Conservation (phyloP, 2,113 vertebrate species). For the Poeciliopsis occidentalis region DNA sequence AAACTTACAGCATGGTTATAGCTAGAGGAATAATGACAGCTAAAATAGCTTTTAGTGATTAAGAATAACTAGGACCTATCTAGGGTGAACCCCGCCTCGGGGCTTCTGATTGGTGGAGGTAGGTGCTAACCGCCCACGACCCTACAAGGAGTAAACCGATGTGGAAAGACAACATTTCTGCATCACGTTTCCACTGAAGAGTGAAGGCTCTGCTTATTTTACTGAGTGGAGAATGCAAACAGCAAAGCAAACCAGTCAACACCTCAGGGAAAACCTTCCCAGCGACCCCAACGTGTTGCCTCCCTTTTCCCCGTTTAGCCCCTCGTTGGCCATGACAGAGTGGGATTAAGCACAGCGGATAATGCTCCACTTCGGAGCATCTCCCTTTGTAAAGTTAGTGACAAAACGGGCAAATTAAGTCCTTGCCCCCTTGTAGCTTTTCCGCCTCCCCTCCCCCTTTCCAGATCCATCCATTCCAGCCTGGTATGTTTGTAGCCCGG, state of each 20-base stretch:
- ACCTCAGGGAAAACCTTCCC: constrained; percentile 42
- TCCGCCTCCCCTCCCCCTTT: constrained; percentile 13
- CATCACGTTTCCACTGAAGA: not conserved
- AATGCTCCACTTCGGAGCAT: constrained; percentile 60
- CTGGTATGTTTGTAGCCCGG: constrained; percentile 69
- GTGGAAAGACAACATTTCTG: not conserved
- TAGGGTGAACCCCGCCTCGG: not conserved
- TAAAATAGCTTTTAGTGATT: not conserved
- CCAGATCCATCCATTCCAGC: constrained; percentile 2
- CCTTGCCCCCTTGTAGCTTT: constrained; percentile 61
- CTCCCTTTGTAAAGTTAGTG: constrained; percentile 58
- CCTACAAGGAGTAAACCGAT: not conserved
- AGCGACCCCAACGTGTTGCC: constrained; percentile 16
- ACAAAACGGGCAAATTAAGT: constrained; percentile 76
- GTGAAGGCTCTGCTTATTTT: constrained; percentile 6
- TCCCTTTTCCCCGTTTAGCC: constrained; percentile 63
- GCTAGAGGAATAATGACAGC: not conserved
- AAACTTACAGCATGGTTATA: not conserved
- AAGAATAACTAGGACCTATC: not conserved
- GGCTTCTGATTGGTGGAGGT: not conserved
- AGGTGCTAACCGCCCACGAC: not conserved
- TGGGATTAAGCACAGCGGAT: constrained; percentile 72
- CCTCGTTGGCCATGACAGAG: constrained; percentile 65
- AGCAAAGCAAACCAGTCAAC: constrained; percentile 27
- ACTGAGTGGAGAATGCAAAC: constrained; percentile 17